phyloP scores from a whole-genome alignment of 2,888 invertebrate species.

The Chymomyza amoena region DNA sequence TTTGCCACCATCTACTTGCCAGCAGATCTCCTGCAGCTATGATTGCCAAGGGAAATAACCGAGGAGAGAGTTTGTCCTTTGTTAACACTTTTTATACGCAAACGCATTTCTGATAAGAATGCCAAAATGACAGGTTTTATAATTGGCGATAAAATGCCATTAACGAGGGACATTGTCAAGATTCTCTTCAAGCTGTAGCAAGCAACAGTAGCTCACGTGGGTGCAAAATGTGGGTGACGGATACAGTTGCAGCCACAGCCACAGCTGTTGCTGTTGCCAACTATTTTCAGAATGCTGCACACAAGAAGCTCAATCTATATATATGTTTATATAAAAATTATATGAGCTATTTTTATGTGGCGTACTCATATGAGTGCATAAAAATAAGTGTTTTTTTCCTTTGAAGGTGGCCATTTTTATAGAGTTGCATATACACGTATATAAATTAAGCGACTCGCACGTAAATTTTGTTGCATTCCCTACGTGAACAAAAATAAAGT shows the following conservation, averaged over 20 bases:
- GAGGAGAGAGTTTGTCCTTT: slow-evolving; percentile 28
- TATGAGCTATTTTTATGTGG: neutral
- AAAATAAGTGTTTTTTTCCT: neutral
- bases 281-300: neutral
- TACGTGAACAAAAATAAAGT: neutral
- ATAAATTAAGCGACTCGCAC: neutral
- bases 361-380: neutral
- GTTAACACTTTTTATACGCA: slow-evolving; percentile 32
- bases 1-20: slow-evolving; percentile 1
- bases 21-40: neutral
- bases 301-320: neutral
- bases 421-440: neutral
- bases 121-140: slow-evolving; percentile 62
- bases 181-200: neutral
- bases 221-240: no score
- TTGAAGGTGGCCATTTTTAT: neutral
- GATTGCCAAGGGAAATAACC: neutral
- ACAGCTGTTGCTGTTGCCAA: neutral
- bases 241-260: neutral
- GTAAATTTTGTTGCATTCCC: neutral
- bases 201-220: neutral
- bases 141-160: slow-evolving; percentile 68
- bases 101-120: slow-evolving; percentile 51
- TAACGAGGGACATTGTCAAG: slow-evolving; percentile 44
- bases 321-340: neutral